phyloP scores from a whole-genome alignment of 2,888 invertebrate species.

The Autographa pulchrina region DNA sequence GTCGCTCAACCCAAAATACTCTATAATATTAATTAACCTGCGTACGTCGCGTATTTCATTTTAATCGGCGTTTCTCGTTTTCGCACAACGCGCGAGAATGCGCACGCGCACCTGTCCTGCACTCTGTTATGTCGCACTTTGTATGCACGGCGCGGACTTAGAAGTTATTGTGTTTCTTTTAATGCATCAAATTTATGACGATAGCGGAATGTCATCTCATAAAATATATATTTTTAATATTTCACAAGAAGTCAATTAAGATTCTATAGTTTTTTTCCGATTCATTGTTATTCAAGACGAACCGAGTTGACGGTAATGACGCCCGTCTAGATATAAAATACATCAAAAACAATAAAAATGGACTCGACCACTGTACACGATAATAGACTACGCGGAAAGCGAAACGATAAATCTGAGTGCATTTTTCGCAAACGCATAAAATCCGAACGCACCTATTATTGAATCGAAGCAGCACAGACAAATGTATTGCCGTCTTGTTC shows the following conservation, averaged over 20 bases:
- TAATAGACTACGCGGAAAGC: slow-evolving; percentile 83
- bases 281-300: slow-evolving; percentile 1
- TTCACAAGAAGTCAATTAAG: slow-evolving; percentile 19
- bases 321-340: slow-evolving; percentile 39
- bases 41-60: slow-evolving; percentile 79
- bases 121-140: slow-evolving; percentile 76
- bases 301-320: slow-evolving; percentile 25
- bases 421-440: slow-evolving; percentile 88
- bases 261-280: slow-evolving; percentile 10
- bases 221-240: slow-evolving; percentile 23
- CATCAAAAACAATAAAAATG: slow-evolving; percentile 57
- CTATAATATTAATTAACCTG: slow-evolving; percentile 83
- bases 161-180: slow-evolving; percentile 69
- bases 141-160: slow-evolving; percentile 64
- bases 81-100: slow-evolving; percentile 78
- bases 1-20: slow-evolving; percentile 71
- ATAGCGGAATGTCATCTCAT: slow-evolving; percentile 37
- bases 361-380: slow-evolving; percentile 63
- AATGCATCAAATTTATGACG: slow-evolving; percentile 49
- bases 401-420: slow-evolving; percentile 83
- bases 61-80: slow-evolving; percentile 81
- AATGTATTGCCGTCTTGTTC: slow-evolving; percentile 69
- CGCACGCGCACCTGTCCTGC: slow-evolving; percentile 80
- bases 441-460: slow-evolving; percentile 85
- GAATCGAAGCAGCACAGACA: slow-evolving; percentile 70